A percentile compares a stretch with the other conserved stretches of the same genome.
Conservation (phyloP, 2,113 vertebrate species). For the Craseonycteris thonglongyai region DNA sequence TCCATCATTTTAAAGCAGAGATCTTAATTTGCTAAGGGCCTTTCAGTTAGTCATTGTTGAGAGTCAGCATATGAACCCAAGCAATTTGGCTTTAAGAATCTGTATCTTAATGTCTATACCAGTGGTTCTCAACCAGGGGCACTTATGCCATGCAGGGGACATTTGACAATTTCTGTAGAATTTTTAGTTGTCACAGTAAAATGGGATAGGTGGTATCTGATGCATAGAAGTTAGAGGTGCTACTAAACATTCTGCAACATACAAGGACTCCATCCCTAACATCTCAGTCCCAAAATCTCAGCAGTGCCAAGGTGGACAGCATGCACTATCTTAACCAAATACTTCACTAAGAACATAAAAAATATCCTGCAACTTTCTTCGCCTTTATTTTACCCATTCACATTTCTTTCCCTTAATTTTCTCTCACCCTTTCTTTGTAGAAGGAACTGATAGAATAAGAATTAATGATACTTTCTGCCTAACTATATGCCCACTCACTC, state of each 20-base stretch:
- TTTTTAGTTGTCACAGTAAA: not conserved
- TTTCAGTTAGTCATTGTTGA: not conserved
- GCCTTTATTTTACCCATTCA: not conserved
- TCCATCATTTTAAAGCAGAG: slow-evolving; percentile 20
- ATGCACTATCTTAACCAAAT: not conserved
- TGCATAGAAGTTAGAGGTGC: not conserved
- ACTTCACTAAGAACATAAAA: not conserved
- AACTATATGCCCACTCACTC: not conserved
- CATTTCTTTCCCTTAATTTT: not conserved
- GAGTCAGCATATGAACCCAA: not conserved
- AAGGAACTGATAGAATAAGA: not conserved
- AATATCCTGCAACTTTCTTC: not conserved
- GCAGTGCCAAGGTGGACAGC: not conserved
- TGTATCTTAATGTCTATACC: not conserved
- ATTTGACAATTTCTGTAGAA: not conserved
- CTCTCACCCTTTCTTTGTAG: not conserved
- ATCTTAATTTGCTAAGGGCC: not conserved
- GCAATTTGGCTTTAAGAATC: not conserved
- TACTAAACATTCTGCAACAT: not conserved
- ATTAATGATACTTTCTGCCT: not conserved
- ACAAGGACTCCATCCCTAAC: not conserved
- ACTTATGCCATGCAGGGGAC: not conserved
- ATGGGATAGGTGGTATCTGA: fast-evolving
- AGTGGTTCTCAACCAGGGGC: not conserved
- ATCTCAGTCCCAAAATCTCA: not conserved